Conservation (phyloP, 2,888 invertebrate species). For the Cephus nigrinus region DNA sequence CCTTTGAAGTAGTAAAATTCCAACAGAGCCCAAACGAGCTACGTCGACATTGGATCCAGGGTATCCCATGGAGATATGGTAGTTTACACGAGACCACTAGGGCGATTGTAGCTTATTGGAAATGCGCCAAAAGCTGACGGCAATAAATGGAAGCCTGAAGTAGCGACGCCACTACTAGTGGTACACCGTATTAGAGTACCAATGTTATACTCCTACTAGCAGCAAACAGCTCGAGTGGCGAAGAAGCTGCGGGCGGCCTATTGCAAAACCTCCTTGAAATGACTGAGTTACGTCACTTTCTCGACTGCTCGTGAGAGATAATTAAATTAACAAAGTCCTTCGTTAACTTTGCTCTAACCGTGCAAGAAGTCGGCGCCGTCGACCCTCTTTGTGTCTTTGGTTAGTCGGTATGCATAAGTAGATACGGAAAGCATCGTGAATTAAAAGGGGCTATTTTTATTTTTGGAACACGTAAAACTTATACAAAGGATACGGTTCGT, state of each 20-base stretch:
- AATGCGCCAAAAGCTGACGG: slow-evolving; percentile 40
- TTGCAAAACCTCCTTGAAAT: neutral
- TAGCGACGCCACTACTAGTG: neutral
- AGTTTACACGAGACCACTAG: neutral
- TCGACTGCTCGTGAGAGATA: slow-evolving; percentile 31
- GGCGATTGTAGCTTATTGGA: slow-evolving; percentile 35
- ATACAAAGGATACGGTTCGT: neutral
- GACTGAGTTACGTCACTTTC: slow-evolving; percentile 9
- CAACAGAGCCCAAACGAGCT: neutral
- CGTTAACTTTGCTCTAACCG: neutral
- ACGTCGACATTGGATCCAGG: neutral
- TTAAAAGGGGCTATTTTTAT: neutral
- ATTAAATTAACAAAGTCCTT: slow-evolving; percentile 49
- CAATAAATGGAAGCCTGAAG: neutral
- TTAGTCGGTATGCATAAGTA: no score
- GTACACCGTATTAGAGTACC: neutral
- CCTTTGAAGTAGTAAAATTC: neutral
- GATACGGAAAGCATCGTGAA: neutral
- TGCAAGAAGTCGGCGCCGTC: neutral
- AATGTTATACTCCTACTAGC: neutral
- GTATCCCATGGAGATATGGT: neutral
- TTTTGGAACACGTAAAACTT: neutral
- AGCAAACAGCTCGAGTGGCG: neutral
- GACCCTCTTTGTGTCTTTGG: neutral
- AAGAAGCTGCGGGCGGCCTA: neutral